Evolutionary conservation across 2,113 vertebrate species (phyloP), one percentile per base, ranked within the genome.

Genomic region (Oryzias javanicus): DNA sequence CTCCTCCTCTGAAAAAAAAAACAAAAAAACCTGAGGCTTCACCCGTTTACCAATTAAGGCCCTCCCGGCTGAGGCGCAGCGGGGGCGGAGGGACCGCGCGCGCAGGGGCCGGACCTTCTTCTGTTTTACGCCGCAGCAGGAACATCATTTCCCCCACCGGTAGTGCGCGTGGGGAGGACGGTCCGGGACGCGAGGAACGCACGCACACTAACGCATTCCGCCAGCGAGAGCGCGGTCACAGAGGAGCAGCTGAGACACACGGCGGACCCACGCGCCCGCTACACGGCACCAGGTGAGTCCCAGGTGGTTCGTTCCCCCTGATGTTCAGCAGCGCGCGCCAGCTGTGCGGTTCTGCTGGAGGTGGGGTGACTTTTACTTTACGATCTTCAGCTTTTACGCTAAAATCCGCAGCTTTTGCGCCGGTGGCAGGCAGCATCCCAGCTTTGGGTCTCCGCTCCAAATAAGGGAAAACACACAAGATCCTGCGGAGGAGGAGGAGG

Each of bases 401-500:
- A 35, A 35, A 35, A 35, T 35, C 35, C 35, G 10, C 10, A 10
- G 10, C 8, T 12, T 35, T 12, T 12, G 10, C 35, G 35, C 35
- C 35, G 8, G 7, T 35, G 1, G 35, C 35, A 3, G 35, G 35
- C 27, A 59, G 53, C 69, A 78, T 79, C 60, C 73, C 70, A 85
- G 79, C 10, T 84, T 80, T 67, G 76, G 80, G 67, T 59, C 72
- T 81, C 73, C 81, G 18, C 80, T 86, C 91, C 91, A 92, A 92
- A 92, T 91, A 92, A 88, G 91, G 91, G 60, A 89, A 91, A 68
- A 64, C 80, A 72, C 73, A 80, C 83, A 70, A 41, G 56, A 55
- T 25, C 60, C 61, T 47, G 17, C 42, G 14, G 5, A 48, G 52
- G n/a, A n/a, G 74, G 52, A 45, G 72, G 64, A 57, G 44, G 14